Conservation (phyloP, 2,797 vertebrate species). For the Coregonus sp. region DNA sequence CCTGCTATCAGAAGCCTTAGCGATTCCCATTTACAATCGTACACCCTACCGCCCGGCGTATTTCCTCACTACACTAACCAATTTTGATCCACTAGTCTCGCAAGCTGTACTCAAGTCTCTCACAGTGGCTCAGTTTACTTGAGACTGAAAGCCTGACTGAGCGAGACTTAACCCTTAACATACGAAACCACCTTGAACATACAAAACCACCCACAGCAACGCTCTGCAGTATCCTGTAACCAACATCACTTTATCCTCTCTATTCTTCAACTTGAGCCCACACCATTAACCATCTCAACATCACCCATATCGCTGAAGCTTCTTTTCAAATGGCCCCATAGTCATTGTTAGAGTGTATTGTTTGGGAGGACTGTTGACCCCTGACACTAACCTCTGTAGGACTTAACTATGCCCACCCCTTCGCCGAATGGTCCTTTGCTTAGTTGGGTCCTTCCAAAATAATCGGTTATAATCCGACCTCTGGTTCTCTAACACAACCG, state of each 20-base stretch:
- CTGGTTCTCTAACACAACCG: background rate
- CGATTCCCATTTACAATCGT: background rate
- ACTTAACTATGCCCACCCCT: background rate
- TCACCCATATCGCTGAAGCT: background rate
- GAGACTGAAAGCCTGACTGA: background rate
- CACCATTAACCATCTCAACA: background rate
- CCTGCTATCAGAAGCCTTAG: background rate
- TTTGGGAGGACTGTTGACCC: background rate
- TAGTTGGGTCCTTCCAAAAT: background rate
- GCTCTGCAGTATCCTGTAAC: background rate
- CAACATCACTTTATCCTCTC: background rate
- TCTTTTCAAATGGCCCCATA: background rate
- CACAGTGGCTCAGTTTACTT: background rate
- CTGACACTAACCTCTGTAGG: background rate
- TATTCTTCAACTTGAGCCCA: background rate
- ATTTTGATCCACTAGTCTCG: background rate
- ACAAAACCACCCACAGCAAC: background rate
- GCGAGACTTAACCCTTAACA: background rate
- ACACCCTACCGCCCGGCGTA: background rate
- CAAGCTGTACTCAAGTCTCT: background rate
- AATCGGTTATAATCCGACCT: too few species aligned
- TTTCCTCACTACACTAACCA: background rate
- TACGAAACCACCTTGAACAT: slow-evolving; percentile 20
- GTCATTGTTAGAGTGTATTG: background rate
- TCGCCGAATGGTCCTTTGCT: background rate